Percentiles rank a stretch among this genome's conserved stretches.
These are phyloP conservation scores for Sphaeramia orbicularis DNA, from an alignment of 2,797 vertebrate species.

Conservation along the genomic window DNA sequence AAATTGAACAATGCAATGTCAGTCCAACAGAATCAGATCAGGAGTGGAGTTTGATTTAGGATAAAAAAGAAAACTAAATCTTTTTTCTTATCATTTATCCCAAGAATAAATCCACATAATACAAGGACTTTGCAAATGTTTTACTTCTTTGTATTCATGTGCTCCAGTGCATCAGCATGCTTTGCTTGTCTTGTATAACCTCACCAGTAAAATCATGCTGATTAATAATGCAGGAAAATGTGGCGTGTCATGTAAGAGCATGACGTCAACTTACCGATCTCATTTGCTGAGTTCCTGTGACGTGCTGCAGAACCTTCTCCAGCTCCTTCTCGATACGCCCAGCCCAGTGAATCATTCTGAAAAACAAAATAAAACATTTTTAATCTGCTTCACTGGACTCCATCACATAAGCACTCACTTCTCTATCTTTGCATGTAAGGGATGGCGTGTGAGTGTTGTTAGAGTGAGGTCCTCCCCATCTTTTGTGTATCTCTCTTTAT, in stretches of 20 bases:
- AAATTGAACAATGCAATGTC: not conserved
- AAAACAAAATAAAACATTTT: slow-evolving; percentile 51
- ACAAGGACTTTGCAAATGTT: not conserved
- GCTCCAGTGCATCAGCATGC: slow-evolving; percentile 18
- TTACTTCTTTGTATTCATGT: slow-evolving; percentile 12
- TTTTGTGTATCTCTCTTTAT: slow-evolving; percentile 27
- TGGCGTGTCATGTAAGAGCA: slow-evolving; percentile 18
- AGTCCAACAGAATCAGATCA: not conserved
- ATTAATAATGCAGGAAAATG: slow-evolving; percentile 67
- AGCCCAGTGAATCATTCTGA: slow-evolving; percentile 98
- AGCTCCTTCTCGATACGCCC: slow-evolving; percentile 97
- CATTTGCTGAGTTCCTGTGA: slow-evolving; percentile 95
- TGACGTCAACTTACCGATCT: slow-evolving; percentile 89
- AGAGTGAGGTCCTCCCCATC: slow-evolving; percentile 16
- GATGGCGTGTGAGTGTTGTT: slow-evolving; percentile 12
- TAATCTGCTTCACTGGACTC: slow-evolving; percentile 31
- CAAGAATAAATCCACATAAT: not conserved
- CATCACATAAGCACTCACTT: slow-evolving; percentile 14
- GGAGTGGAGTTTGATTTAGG: not conserved
- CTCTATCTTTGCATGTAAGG: slow-evolving; percentile 30
- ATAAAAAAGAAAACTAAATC: not conserved
- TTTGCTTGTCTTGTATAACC: slow-evolving; percentile 29
- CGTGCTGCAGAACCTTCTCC: slow-evolving; percentile 95
- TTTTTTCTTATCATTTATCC: not conserved
- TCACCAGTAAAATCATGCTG: slow-evolving; percentile 20